Base-by-base conservation (phyloP, 2,888 invertebrate species). In the Folsomia manolachei region DNA sequence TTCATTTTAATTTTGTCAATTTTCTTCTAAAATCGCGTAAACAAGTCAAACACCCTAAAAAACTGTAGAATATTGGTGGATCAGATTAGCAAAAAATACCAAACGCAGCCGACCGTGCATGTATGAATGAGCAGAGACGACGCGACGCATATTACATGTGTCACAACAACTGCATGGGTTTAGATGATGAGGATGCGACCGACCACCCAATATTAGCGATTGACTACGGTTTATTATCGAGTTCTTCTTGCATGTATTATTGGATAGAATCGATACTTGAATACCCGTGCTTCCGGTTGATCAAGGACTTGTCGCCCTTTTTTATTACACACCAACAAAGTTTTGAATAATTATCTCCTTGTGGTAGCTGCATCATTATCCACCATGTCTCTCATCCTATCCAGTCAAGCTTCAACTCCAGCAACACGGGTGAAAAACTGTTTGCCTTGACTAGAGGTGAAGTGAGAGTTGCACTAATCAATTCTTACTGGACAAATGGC, bases 21-120 rank as follows among this genome's bases (percentile, higher is more conserved):
- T n/a, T n/a, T n/a, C n/a, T n/a, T n/a, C n/a, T n/a, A n/a, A n/a
- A n/a, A n/a, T n/a, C n/a, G n/a, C n/a, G n/a, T n/a, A n/a, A 11
- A 60, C 53, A 27, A 56, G 67, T 67, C 67, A 67, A n/a, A n/a
- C n/a, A n/a, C n/a, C n/a, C n/a, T 4, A 39, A 39, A 39, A 39
- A 39, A 14, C 14, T 9, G 39, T 14, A 39, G 39, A 39, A 4
- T 39, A 4, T 4, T 39, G 4, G 39, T 39, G 4, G 39, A 14
- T 39, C 7, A 39, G 39, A 39, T 39, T 39, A 39, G 39, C 39
- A 39, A 39, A 39, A 39, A 39, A 39, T n/a, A n/a, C n/a, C n/a
- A n/a, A n/a, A n/a, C n/a, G n/a, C n/a, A n/a, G n/a, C n/a, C n/a
- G n/a, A n/a, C n/a, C n/a, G n/a, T n/a, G n/a, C n/a, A n/a, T n/a